Conservation (phyloP, 2,113 vertebrate genomes). For the Sander vitreus region DNA sequence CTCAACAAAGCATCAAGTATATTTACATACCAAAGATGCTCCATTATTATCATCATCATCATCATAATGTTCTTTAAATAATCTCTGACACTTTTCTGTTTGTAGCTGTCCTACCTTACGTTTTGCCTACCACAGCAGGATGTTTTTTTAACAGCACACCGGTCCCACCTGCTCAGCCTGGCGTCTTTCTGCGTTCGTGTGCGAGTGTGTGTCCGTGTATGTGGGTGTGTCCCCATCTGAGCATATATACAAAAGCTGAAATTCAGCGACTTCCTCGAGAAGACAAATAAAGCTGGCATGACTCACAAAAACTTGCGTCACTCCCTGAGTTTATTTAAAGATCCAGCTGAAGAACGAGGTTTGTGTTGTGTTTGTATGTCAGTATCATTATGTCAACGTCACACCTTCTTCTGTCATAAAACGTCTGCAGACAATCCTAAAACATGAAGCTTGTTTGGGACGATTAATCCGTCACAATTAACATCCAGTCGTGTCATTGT, state of each 20-base stretch:
- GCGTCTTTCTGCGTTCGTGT: slow-evolving; percentile 11
- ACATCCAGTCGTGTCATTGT: neutral
- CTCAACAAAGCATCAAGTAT: neutral
- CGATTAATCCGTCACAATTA: neutral
- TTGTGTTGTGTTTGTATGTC: neutral
- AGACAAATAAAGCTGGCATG: slow-evolving; percentile 34
- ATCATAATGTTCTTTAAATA: neutral
- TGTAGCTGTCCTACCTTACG: slow-evolving; percentile 3
- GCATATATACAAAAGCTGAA: slow-evolving; percentile 26
- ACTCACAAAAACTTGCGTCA: slow-evolving; percentile 3
- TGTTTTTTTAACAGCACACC: slow-evolving; percentile 26
- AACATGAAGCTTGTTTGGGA: neutral
- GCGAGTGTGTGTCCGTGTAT: slow-evolving; percentile 25
- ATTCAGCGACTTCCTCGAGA: neutral
- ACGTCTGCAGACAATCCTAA: neutral
- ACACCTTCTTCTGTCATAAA: neutral
- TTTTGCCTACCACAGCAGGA: slow-evolving; percentile 26
- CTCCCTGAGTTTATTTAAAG: neutral
- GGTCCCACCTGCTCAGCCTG: slow-evolving; percentile 56
- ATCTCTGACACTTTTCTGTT: neutral
- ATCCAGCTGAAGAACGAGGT: neutral
- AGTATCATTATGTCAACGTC: neutral
- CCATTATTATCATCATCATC: neutral
- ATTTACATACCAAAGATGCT: slow-evolving; percentile 9
- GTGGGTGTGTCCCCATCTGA: slow-evolving; percentile 39